Evolutionary conservation across 2,113 vertebrate species (phyloP).

Genomic region (Paramisgurnus dabryanus): DNA sequence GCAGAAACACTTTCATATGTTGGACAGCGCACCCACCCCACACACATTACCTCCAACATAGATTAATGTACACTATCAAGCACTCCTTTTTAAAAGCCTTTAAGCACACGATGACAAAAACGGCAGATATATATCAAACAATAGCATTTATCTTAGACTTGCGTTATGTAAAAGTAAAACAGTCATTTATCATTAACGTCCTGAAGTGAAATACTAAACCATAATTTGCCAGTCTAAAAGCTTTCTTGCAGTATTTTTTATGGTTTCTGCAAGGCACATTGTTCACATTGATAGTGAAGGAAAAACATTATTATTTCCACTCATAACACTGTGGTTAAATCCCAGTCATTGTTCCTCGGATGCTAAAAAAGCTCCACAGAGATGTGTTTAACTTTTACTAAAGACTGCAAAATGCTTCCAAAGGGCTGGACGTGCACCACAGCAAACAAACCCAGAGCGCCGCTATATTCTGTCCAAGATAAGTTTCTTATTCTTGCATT

Average conservation of each 20-base stretch:
- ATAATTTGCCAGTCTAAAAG: background rate
- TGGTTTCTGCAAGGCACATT: no score
- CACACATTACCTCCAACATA: background rate
- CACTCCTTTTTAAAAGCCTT: background rate
- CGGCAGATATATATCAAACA: background rate
- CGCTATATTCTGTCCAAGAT: slow-evolving; percentile 36
- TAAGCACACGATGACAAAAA: background rate
- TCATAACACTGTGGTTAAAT: background rate
- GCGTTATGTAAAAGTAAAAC: background rate
- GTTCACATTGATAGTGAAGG: no score
- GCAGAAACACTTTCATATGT: slow-evolving; percentile 37
- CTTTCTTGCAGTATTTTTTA: background rate
- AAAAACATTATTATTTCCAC: background rate
- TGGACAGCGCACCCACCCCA: slow-evolving; percentile 13
- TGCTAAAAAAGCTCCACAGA: background rate
- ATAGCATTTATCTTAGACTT: background rate
- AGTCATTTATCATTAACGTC: no score
- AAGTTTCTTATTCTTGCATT: slow-evolving; percentile 50
- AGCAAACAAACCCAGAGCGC: slow-evolving; percentile 56
- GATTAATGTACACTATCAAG: slow-evolving; percentile 7
- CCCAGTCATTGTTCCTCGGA: background rate
- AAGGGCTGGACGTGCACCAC: slow-evolving; percentile 61
- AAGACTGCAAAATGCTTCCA: slow-evolving; percentile 67
- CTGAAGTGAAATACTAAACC: background rate
- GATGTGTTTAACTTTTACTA: slow-evolving; percentile 43